Base-by-base conservation (phyloP, 2,113 vertebrate species). In the Malurus alboscapulatus region DNA sequence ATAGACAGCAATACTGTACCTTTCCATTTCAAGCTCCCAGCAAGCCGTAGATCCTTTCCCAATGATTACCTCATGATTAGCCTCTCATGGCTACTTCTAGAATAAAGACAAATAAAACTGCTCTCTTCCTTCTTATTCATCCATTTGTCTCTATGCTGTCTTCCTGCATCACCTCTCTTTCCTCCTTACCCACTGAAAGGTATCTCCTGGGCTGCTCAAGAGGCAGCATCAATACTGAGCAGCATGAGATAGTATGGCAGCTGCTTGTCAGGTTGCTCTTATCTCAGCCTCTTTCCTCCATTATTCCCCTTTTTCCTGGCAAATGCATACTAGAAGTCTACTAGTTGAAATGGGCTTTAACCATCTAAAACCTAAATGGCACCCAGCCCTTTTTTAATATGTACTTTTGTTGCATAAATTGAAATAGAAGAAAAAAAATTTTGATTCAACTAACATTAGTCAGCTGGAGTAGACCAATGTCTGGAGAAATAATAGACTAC, bases 401-500 rank as follows among this genome's bases (percentile, higher is more conserved):
- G 27, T 54, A 54, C 54, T 66, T 85, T 51, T 16, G 26, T 69
- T 88, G 48, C 84, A 87, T 40, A 85, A 87, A 81, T 20, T 40
- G 38, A 36, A 84, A 63, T 14, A 59, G 38, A 75, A 57, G 26
- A 44, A 74, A 73, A 74, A 50, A 48, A 17, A 69, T 1, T 11
- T 65, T 54, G 62, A 94, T 88, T 91, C 74, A 93, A 15, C 40
- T 1, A 6, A 71, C 25, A 32, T 87, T 91, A 95, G 87, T 92
- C 95, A 96, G 87, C 36, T 12, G 10, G 20, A 87, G 22, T 5
- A 92, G 73, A 72, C 34, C 47, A 65, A 25, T 19, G 58, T 38
- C 63, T 40, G 45, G 45, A 87, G 36, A 89, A 96, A 22, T 63
- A 93, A 74, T 22, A 90, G 66, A 57, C 66, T 94, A 53, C 88